These are phyloP conservation scores for Coregonus suidteri DNA, from an alignment of 2,797 vertebrate species.

Conservation along the genomic window DNA sequence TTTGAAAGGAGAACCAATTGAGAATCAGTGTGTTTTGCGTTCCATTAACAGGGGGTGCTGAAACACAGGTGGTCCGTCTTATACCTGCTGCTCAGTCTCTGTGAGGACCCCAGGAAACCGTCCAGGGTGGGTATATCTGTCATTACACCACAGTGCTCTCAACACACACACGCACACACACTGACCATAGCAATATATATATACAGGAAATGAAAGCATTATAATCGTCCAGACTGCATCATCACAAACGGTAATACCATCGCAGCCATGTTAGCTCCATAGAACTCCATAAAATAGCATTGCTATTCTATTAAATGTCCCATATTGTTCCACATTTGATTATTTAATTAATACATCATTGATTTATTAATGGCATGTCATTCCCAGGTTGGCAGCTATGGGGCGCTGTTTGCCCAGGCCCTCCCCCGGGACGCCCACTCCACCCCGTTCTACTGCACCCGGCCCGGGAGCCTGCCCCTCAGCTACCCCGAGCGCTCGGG, in stretches of 20 bases:
- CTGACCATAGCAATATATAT: neutral
- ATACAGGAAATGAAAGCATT: neutral
- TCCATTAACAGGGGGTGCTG: constrained; percentile 82
- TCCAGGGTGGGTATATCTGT: constrained; percentile 53
- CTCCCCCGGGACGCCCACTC: constrained; percentile 94
- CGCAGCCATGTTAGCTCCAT: neutral
- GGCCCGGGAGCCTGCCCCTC: constrained; percentile 91
- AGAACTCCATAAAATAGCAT: neutral
- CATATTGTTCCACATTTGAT: neutral
- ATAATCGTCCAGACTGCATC: neutral
- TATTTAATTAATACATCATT: neutral
- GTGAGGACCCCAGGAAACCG: constrained; percentile 94
- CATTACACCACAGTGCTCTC: neutral
- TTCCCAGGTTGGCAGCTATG: constrained; percentile 85
- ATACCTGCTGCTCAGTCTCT: constrained; percentile 95
- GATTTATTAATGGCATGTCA: neutral
- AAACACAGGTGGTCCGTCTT: constrained; percentile 97
- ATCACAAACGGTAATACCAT: neutral
- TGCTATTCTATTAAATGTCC: neutral
- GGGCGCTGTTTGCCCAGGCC: constrained; percentile 88
- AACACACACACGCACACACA: constrained; percentile 3
- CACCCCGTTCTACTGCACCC: constrained; percentile 92
- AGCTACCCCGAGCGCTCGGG: constrained; percentile 83
- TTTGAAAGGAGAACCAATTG: neutral
- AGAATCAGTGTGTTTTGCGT: constrained; percentile 15